Conservation (phyloP, 2,888 invertebrate species). For the Acheta domesticus region DNA sequence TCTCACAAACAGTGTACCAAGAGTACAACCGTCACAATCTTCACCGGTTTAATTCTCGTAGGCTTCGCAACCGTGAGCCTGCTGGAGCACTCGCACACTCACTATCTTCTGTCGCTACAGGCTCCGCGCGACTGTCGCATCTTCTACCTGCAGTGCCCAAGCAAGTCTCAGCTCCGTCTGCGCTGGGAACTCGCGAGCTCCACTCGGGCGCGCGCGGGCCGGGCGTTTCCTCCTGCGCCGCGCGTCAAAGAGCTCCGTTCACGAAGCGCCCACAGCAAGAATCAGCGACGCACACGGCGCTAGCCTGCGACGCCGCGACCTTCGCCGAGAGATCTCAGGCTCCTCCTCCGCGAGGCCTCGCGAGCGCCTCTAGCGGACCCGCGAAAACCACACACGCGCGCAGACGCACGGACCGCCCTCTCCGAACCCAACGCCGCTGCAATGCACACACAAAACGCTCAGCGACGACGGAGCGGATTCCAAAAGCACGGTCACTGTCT, state of each 20-base stretch:
- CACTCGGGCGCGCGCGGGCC: not conserved
- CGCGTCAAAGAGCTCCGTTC: not conserved
- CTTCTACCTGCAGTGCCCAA: not conserved
- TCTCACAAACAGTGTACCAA: slow-evolving; percentile 21
- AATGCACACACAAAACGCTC: too few relatives aligned
- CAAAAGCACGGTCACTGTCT: not conserved
- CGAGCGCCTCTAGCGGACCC: too few relatives aligned
- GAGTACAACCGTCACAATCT: not conserved
- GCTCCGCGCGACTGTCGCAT: not conserved
- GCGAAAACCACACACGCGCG: too few relatives aligned
- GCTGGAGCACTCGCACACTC: too few relatives aligned
- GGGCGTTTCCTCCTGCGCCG: not conserved
- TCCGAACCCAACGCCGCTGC: too few relatives aligned
- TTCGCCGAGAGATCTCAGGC: not conserved
- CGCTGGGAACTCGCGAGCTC: not conserved
- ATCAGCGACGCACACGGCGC: not conserved
- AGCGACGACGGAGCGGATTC: not conserved
- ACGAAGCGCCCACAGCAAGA: too few relatives aligned
- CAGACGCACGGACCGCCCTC: too few relatives aligned
- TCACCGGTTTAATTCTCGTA: not conserved
- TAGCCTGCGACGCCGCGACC: not conserved
- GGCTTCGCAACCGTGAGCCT: too few relatives aligned
- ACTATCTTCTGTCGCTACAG: not conserved
- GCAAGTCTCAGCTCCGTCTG: too few relatives aligned
- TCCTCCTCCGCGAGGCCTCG: too few relatives aligned